Evolutionary conservation across 1,140 invertebrate species (phyloP), one percentile per base, ranked within the genome.

Genomic region (Drosophila melanica): DNA sequence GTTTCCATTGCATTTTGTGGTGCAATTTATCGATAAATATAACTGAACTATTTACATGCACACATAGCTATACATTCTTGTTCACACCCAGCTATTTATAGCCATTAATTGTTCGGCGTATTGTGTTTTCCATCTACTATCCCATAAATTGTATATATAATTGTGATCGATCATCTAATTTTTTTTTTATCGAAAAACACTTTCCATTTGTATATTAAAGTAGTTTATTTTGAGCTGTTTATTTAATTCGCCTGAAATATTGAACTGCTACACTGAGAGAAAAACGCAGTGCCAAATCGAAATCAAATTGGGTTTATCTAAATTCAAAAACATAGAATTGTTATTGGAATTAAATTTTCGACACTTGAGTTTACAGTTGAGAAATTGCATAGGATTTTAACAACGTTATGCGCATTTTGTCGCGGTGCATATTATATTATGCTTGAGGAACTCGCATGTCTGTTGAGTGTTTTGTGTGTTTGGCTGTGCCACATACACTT

Each of bases 11-110:
- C 66, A 62, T 47, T 47, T 16, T 1, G 9, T 54, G 33, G 11
- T 53, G 54, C 57, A 67, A 72, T 45, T 59, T 72, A 72, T 72
- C 69, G 69, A 72, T 72, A 67, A 55, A 44, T 47, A 9, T n/a
- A 35, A 23, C 23, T 27, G 27, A 30, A 48, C 47, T 4, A 48
- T 27, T 10, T 23, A 8, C 8, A 35, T 35, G 33, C 33, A 35
- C 9, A 41, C 6, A 14, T 41, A 41, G 12, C 7, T 12, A n/a
- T 39, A 39, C 27, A 41, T 4, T 8, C 9, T 23, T 30, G 1
- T 4, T 23, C 20, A 23, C 33, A 35, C 33, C 9, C 33, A 8
- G 11, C 23, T 50, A 50, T 50, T 50, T 14, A 14, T 30, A 18
- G 6, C 27, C 16, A 33, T 50, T 16, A 18, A 37, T 18, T 12